Base-by-base conservation (phyloP, 2,113 vertebrate species). In the Pica pica region DNA sequence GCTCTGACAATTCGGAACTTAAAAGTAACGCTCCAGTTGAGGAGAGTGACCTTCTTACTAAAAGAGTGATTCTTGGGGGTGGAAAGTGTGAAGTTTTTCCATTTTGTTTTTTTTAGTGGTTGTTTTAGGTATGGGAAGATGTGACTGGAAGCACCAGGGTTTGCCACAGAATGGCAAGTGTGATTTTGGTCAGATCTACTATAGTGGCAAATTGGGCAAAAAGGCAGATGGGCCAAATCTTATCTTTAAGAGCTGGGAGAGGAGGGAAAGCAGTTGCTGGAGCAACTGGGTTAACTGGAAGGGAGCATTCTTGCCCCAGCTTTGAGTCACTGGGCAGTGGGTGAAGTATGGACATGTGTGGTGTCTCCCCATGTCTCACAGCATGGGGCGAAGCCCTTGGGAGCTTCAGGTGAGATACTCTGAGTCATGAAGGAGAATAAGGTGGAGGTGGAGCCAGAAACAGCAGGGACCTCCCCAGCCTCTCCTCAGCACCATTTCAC, bases 81-180 rank as follows among this genome's bases (percentile, higher is more conserved):
- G 68, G 86, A 49, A 39, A 55, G 31, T 4, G 37, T 33, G 13
- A 69, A n/a, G 39, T 56, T 93, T 91, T 88, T 77, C 33, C 47
- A 10, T 26, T 16, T 46, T n/a, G 0, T 53, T 0, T n/a, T 15
- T 0, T 31, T 41, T 18, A 16, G 17, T 65, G 31, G 22, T 46
- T 39, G 17, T n/a, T 86, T 52, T 69, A 27, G 49, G 55, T 57
- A 44, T 41, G 49, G 39, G 41, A 75, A 63, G 79, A 85, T 76
- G 70, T 44, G 33, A 23, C 52, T 70, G 47, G 52, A 57, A 91
- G 35, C 35, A 76, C 67, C 41, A 37, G 74, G 12, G 49, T n/a
- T 89, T 91, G 57, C 49, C 49, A 30, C 7, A 68, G 67, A 28
- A 53, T 31, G 20, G 47, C 56, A 49, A 71, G 30, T 22, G 20